These are phyloP conservation scores for Hiodon tergisus DNA, from an alignment of 2,113 vertebrate species.

Conservation along the genomic window DNA sequence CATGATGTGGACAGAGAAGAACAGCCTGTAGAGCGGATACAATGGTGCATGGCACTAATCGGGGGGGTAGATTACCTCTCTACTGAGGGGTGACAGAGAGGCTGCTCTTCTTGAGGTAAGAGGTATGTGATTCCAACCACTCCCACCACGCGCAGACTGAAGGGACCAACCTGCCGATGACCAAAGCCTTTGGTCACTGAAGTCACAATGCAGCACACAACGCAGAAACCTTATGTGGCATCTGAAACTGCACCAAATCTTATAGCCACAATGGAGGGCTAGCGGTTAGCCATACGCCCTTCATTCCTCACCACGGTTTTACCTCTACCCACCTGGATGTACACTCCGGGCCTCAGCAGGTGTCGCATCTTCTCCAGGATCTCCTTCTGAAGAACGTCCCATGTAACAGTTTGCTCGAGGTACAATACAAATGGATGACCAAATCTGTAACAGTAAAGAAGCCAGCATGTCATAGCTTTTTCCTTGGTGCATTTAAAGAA, in stretches of 20 bases:
- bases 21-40: background rate
- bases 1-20: background rate
- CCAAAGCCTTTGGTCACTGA: background rate
- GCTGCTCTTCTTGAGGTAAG: constrained; percentile 90
- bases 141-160: constrained; percentile 91
- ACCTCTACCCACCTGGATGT: constrained; percentile 75
- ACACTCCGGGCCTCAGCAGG: constrained; percentile 83
- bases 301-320: too few species aligned
- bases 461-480: background rate
- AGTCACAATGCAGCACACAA: background rate
- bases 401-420: constrained; percentile 86
- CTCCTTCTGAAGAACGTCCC: constrained; percentile 92
- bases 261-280: background rate
- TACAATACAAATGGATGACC: constrained; percentile 93
- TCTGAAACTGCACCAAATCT: background rate
- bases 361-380: constrained; percentile 98
- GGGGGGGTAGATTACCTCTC: constrained; percentile 71
- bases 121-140: constrained; percentile 96
- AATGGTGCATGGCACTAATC: too few species aligned
- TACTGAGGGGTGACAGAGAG: constrained; percentile 88
- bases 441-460: constrained; percentile 63
- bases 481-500: too few species aligned
- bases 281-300: background rate
- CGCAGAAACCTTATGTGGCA: background rate
- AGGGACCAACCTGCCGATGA: constrained; percentile 77